Percentiles rank a stretch among this genome's conserved stretches.
These are phyloP conservation scores for Enteromius afrohamiltoni DNA, from an alignment of 2,797 vertebrate species.

Conservation along the genomic window DNA sequence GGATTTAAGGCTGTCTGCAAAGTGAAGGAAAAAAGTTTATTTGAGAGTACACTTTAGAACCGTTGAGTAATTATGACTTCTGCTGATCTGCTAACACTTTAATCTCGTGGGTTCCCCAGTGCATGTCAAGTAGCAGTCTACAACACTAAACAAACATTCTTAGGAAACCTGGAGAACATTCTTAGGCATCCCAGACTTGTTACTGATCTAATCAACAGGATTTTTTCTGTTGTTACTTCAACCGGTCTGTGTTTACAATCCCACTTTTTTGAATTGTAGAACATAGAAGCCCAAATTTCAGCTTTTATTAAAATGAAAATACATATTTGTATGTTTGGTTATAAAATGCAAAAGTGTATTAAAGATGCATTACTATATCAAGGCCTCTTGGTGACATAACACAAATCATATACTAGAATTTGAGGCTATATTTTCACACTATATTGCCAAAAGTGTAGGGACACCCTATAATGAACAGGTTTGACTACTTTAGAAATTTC, in stretches of 20 bases:
- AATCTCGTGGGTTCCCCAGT: no score
- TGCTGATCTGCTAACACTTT: not conserved
- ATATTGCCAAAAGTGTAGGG: no score
- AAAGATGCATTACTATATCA: not conserved
- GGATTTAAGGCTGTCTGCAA: slow-evolving; percentile 4
- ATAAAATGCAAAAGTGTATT: not conserved
- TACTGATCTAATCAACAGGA: not conserved
- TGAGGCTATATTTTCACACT: not conserved
- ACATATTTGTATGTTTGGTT: not conserved
- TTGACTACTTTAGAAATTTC: no score
- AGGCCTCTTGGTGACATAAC: not conserved
- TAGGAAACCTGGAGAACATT: no score
- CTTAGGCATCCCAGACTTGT: not conserved
- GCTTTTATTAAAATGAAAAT: no score
- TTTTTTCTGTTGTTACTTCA: not conserved
- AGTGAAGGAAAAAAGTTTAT: not conserved
- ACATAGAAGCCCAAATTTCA: no score
- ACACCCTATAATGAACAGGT: not conserved
- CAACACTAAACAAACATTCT: no score
- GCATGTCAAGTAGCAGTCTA: no score
- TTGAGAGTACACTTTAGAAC: no score
- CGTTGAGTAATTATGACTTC: not conserved
- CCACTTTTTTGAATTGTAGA: not conserved
- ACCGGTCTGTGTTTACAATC: not conserved
- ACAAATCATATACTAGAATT: not conserved